Conservation (phyloP, 2,797 vertebrate species). For the Odontamblyopus rebecca region DNA sequence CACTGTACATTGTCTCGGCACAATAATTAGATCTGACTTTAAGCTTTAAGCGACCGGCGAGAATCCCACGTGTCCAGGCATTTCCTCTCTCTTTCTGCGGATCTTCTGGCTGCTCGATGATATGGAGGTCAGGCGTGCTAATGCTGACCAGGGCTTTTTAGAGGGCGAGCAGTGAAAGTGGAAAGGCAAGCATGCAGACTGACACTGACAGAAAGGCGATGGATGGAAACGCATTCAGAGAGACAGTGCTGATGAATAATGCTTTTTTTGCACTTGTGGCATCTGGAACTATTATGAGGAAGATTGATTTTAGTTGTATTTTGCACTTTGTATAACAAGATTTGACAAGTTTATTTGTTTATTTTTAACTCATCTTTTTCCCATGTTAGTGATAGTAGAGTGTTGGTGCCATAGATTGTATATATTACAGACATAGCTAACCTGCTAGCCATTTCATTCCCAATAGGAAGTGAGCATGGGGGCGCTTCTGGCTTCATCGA, state of each 20-base stretch:
- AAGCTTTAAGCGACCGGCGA: conserved; percentile 63
- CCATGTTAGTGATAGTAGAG: background rate
- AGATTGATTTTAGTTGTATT: background rate
- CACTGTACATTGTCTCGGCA: conserved; percentile 41
- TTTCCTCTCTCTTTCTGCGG: conserved; percentile 51
- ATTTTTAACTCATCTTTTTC: background rate
- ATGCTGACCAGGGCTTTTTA: conserved; percentile 64
- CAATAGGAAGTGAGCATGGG: too few relatives aligned
- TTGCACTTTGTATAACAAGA: background rate
- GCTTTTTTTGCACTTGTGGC: conserved; percentile 25
- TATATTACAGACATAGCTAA: too few relatives aligned
- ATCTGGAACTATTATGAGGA: background rate
- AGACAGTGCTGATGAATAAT: conserved; percentile 23
- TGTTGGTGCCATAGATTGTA: too few relatives aligned
- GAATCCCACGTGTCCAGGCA: conserved; percentile 62
- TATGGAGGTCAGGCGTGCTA: conserved; percentile 61
- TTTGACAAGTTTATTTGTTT: background rate
- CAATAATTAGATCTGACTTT: conserved; percentile 67
- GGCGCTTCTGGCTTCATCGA: too few relatives aligned
- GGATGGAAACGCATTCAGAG: conserved; percentile 24
- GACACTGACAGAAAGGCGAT: conserved; percentile 32
- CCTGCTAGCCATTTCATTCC: too few relatives aligned
- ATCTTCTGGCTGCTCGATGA: conserved; percentile 51
- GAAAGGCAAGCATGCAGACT: conserved; percentile 30
- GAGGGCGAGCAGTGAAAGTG: conserved; percentile 41